Evolutionary conservation across 2,888 invertebrate species (phyloP), one percentile per base, ranked within the genome.

Genomic region (Noctua comes): DNA sequence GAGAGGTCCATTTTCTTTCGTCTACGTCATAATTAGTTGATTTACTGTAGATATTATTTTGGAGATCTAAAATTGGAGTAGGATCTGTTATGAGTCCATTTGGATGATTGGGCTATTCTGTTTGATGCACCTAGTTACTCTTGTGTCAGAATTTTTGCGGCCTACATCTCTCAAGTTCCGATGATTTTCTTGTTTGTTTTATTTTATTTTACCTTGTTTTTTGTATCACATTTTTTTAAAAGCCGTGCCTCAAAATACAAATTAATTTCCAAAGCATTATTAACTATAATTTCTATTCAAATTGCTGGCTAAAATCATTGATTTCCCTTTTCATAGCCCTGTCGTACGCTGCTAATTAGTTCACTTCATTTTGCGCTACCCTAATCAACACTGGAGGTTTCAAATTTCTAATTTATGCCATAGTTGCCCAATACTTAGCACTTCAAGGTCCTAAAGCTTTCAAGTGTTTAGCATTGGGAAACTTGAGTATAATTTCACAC

Each of bases 401-500:
- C 27, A 16, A 27, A 68, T 43, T 73, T 5, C 13, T 13, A 68
- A 68, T 73, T 16, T 62, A 36, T 62, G 24, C 31, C 36, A 51
- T 80, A 68, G 24, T 83, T 81, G 40, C 51, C 46, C 40, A 70
- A 70, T 66, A 59, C 62, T 64, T 16, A 11, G 69, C 36, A 36
- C 51, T 65, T 36, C 31, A 62, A 66, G 64, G 51, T 27, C 31
- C 40, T 59, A 54, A 46, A 77, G 18, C 21, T 66, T 71, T 83
- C 65, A 68, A 71, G 59, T 66, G 54, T 51, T 40, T 57, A 76
- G n/a, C 65, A 69, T 46, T 77, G 54, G 21, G n/a, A 7, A 68
- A 70, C 71, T 81, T 83, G 31, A 31, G 51, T 68, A 62, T 64
- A 76, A 78, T 68, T 83, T 81, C 68, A 68, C 78, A 83, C 54